Conservation (phyloP, 2,113 vertebrate species). For the Isichthys henryi region DNA sequence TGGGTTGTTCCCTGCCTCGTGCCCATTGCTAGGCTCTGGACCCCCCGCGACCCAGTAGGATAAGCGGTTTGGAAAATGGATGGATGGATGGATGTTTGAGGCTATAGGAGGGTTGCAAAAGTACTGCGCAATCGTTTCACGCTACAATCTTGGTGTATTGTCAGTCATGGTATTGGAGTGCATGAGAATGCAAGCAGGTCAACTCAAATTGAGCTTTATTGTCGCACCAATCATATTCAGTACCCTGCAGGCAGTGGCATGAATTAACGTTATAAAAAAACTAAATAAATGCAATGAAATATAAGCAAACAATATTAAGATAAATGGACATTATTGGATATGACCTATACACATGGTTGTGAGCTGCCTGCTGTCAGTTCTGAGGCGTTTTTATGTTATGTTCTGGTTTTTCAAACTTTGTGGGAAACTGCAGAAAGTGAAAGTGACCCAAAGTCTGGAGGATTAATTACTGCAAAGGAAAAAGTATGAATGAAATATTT, state of each 20-base stretch:
- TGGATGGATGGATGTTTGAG: no score
- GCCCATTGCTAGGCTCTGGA: no score
- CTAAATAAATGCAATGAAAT: background rate
- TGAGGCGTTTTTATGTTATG: background rate
- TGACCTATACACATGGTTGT: background rate
- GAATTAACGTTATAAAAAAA: background rate
- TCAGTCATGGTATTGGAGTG: no score
- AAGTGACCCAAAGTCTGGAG: background rate
- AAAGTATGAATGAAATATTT: background rate
- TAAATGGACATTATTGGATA: background rate
- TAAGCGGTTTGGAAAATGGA: no score
- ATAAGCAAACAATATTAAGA: background rate
- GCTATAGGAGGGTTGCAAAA: no score
- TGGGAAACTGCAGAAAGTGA: background rate
- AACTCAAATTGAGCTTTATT: background rate
- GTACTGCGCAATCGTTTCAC: no score
- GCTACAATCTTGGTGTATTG: no score
- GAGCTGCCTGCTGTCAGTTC: no score
- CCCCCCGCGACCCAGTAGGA: no score
- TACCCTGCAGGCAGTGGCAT: background rate
- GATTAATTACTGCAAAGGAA: background rate
- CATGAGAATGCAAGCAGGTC: background rate
- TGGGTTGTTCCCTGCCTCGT: no score
- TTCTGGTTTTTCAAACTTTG: background rate
- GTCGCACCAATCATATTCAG: background rate